Conservation (phyloP, 2,888 invertebrate genomes). For the Parnassius smintheus region DNA sequence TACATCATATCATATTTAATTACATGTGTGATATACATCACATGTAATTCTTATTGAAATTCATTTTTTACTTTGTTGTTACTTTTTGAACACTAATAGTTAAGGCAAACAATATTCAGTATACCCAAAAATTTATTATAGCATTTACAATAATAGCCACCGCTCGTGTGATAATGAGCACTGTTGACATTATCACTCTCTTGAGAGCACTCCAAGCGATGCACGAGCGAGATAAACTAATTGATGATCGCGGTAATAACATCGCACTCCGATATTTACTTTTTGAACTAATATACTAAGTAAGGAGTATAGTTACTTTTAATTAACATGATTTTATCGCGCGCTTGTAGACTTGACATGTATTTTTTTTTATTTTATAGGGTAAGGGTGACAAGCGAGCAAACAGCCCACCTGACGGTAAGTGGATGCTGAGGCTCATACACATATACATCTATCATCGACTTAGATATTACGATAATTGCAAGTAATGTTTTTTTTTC, state of each 20-base stretch:
- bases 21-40: no score
- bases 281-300: conserved; percentile 13
- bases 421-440: no score
- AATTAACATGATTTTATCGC: neutral
- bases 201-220: conserved; percentile 27
- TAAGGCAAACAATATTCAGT: conserved; percentile 20
- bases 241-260: conserved; percentile 29
- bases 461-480: no score
- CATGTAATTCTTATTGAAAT: no score
- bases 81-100: neutral
- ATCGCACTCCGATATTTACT: conserved; percentile 22
- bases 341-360: no score
- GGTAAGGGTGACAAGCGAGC: no score
- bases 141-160: conserved; percentile 31
- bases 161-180: conserved; percentile 33
- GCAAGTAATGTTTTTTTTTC: no score
- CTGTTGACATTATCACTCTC: conserved; percentile 33
- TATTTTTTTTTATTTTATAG: no score
- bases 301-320: neutral
- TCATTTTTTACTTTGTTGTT: no score
- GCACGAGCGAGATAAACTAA: conserved; percentile 30
- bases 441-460: no score
- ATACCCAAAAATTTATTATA: conserved; percentile 22
- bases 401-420: no score
- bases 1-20: no score